A percentile compares a stretch with the other conserved stretches of the same genome.
Conservation (phyloP, 2,888 invertebrate genomes). For the Nephrotoma guestfalica region DNA sequence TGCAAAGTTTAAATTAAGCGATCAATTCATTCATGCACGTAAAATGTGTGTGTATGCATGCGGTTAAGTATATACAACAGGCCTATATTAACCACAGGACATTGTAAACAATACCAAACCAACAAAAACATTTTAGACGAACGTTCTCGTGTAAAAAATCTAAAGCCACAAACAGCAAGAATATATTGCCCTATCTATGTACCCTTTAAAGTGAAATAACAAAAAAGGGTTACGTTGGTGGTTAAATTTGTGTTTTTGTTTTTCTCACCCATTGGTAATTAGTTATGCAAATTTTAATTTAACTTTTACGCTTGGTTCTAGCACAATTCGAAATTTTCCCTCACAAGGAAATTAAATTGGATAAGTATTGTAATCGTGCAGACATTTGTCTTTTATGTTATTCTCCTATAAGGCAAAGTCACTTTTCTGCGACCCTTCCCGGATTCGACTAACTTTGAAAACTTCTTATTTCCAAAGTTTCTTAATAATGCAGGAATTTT, state of each 20-base stretch:
- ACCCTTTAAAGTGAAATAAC: background rate
- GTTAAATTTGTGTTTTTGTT: background rate
- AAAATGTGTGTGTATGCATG: background rate
- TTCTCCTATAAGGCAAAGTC: no score
- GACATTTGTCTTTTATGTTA: no score
- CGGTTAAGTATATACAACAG: background rate
- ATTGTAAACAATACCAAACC: background rate
- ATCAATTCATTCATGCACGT: background rate
- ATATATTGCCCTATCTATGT: background rate
- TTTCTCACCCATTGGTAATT: background rate
- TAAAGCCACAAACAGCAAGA: background rate
- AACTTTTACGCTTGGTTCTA: background rate
- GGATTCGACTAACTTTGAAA: no score
- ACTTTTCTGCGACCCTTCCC: no score
- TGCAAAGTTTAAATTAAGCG: background rate
- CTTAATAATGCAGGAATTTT: no score
- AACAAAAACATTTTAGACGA: background rate
- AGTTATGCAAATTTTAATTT: background rate
- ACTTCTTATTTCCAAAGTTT: no score
- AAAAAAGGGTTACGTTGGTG: background rate
- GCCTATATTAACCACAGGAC: background rate
- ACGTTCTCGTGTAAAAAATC: background rate
- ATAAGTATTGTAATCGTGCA: no score
- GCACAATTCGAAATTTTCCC: background rate
- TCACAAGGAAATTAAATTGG: no score